Conservation (phyloP, 92 coral and sea anemone genomes). For the Paramuricea clavata region DNA sequence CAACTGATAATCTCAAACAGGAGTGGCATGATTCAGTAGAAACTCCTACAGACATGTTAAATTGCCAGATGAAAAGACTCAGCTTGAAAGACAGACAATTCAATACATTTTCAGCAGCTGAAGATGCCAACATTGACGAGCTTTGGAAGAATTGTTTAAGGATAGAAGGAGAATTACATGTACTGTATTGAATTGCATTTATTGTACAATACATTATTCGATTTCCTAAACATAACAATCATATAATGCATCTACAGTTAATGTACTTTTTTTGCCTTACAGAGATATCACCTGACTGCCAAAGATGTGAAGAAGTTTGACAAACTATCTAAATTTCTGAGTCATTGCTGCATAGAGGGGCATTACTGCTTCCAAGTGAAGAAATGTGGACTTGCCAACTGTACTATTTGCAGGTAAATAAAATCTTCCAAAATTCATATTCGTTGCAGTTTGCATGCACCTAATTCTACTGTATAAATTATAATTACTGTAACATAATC, state of each 20-base stretch:
- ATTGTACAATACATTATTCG: too few species aligned
- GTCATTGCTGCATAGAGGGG: conserved; percentile 22
- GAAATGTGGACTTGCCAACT: conserved; percentile 39
- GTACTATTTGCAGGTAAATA: conserved; percentile 27
- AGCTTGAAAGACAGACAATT: conserved; percentile 2
- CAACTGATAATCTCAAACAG: not conserved
- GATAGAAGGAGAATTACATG: conserved; percentile 12
- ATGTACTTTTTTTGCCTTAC: not conserved
- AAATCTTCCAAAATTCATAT: too few species aligned
- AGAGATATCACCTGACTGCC: not conserved
- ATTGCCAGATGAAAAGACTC: not conserved
- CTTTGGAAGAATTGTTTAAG: conserved; percentile 9
- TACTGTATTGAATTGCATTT: too few species aligned
- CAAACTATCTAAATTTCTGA: not conserved
- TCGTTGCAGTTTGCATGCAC: too few species aligned
- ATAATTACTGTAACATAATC: too few species aligned
- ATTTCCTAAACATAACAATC: not conserved
- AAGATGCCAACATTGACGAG: not conserved
- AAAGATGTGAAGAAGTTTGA: not conserved
- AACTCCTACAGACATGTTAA: not conserved
- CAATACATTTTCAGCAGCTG: too few species aligned
- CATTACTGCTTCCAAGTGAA: conserved; percentile 39
- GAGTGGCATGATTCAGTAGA: not conserved
- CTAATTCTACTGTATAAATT: too few species aligned
- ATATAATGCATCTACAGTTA: not conserved